Evolutionary conservation across 30 jellyfish, hydroid and myxozoan species (phyloP), one percentile per base, ranked within the genome.

Genomic region (Nemopilema nomurai): DNA sequence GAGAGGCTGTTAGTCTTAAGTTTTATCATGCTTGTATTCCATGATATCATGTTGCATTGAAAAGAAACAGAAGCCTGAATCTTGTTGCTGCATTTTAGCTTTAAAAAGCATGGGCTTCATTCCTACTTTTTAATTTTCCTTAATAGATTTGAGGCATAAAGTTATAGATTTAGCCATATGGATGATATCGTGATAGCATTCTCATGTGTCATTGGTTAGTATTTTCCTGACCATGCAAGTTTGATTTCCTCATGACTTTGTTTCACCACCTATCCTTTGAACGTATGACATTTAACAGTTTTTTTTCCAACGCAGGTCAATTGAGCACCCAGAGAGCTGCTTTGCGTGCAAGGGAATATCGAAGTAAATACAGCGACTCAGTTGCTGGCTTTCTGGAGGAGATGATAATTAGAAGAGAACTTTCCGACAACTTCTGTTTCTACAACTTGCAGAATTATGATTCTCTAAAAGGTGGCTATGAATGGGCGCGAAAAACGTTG

Each of bases 271-370:
- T 1, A 18, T 18, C 62, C 17, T 16, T 49, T 76, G 19, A 3
- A 28, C 4, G 31, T 0, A 21, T 50, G 66, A 3, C 8, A 0
- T 4, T n/a, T 49, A 1, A 8, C 64, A 8, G 6, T 70, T 21
- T 26, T 9, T 29, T 20, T 18, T 30, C 50, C 16, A 23, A 4
- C 31, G 6, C 75, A 89, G 96, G 98, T 50, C 94, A 85, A 62
- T 57, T 92, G 8, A 92, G 98, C 74, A 53, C 90, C 4, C 98
- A 92, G 51, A 66, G 97, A 66, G 96, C 91, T 16, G 96, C 96
- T 4, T 28, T 86, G 8, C 90, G 86, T 51, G 95, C 65, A 0
- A 50, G 90, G 18, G 92, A 89, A 66, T 80, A 68, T 65, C 88
- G 91, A 9, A 68, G 67, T 27, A 79, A 80, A 28, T 68, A 66